Conservation (phyloP, 1,140 invertebrate species). For the Lepidostoma basale region DNA sequence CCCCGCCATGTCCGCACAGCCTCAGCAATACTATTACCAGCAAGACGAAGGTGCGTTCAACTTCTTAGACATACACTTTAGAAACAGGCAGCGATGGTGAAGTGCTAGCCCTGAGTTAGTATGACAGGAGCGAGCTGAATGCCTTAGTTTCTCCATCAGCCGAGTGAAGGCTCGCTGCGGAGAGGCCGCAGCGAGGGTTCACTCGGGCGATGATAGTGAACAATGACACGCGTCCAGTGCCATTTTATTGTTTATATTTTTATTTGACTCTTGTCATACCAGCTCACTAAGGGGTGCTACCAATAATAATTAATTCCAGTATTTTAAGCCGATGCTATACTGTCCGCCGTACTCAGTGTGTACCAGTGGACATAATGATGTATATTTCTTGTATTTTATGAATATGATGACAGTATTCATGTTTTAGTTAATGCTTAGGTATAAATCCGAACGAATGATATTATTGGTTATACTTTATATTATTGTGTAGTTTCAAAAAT, state of each 20-base stretch:
- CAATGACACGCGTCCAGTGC: conserved; percentile 60
- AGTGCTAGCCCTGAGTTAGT: conserved; percentile 63
- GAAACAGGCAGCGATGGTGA: conserved; percentile 64
- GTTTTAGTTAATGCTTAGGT: conserved; percentile 44
- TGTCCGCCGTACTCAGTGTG: conserved; percentile 58
- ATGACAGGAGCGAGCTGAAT: conserved; percentile 61
- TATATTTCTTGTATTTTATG: conserved; percentile 55
- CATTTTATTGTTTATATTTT: conserved; percentile 55
- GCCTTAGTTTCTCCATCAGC: conserved; percentile 34
- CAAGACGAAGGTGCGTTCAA: conserved; percentile 64
- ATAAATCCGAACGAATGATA: conserved; percentile 42
- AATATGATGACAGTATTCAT: conserved; percentile 58
- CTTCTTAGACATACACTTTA: conserved; percentile 62
- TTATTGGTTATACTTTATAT: conserved; percentile 44
- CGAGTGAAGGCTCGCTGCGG: conserved; percentile 39
- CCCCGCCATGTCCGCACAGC: conserved; percentile 55
- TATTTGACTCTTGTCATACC: conserved; percentile 64
- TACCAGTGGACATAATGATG: conserved; percentile 59
- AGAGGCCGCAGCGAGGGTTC: conserved; percentile 63
- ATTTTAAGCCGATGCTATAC: conserved; percentile 51
- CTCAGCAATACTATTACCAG: conserved; percentile 62
- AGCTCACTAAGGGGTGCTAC: conserved; percentile 64
- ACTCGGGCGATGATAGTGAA: conserved; percentile 51
- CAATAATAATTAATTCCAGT: conserved; percentile 62
- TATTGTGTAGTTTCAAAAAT: conserved; percentile 43